Conservation (phyloP, 2,797 vertebrate genomes). For the Heliangelus exortis region DNA sequence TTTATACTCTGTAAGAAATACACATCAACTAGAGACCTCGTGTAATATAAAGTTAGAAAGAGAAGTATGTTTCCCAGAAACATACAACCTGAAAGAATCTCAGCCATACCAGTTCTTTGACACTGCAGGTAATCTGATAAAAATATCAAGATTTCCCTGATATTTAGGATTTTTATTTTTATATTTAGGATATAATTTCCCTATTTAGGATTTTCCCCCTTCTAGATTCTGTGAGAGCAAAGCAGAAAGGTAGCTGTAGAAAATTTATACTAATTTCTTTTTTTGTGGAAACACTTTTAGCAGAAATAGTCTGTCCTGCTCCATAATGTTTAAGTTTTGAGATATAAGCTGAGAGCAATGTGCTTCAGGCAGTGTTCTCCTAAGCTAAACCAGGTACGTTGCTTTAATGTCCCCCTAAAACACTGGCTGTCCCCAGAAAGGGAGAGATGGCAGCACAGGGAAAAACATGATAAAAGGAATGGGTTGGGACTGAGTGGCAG, state of each 20-base stretch:
- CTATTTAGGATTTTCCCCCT: neutral
- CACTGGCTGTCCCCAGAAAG: neutral
- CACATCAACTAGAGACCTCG: neutral
- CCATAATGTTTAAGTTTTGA: neutral
- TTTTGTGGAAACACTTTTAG: neutral
- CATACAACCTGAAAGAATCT: neutral
- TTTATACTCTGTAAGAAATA: slow-evolving; percentile 11
- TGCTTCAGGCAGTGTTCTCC: neutral
- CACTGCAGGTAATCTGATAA: neutral
- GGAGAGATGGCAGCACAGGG: neutral
- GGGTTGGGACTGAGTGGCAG: neutral
- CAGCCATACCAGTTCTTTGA: neutral
- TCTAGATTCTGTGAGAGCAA: neutral
- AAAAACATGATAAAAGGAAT: neutral
- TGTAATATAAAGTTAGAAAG: neutral
- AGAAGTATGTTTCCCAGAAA: neutral
- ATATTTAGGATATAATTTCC: no score
- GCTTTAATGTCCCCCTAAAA: neutral
- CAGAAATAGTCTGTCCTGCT: neutral
- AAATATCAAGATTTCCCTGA: no score
- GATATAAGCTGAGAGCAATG: neutral
- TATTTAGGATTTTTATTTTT: no score
- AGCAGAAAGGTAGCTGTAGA: neutral
- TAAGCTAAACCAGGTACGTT: neutral
- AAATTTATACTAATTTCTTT: neutral